Conservation (phyloP, 92 coral and sea anemone genomes). For the Epizoanthus illoricatus region DNA sequence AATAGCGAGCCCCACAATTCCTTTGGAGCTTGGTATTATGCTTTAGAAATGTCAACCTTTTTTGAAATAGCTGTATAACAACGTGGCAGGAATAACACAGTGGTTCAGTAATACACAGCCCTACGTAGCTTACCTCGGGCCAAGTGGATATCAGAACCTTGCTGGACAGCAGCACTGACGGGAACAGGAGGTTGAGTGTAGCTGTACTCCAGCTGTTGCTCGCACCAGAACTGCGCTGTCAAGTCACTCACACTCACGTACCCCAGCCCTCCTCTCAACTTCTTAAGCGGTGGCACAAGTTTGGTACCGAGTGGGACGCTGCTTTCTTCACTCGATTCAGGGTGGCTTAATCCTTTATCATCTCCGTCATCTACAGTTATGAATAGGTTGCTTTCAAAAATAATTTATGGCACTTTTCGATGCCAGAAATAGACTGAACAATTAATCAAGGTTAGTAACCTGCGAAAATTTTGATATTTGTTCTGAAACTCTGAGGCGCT, state of each 20-base stretch:
- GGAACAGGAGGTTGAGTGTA: constrained; percentile 46
- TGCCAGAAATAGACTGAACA: too few species aligned
- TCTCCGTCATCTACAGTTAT: not conserved
- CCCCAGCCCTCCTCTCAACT: constrained; percentile 50
- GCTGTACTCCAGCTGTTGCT: constrained; percentile 70
- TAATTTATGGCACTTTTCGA: too few species aligned
- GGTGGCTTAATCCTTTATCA: not conserved
- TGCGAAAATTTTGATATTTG: too few species aligned
- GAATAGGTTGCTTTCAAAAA: too few species aligned
- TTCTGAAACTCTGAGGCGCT: too few species aligned
- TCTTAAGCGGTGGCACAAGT: constrained; percentile 42
- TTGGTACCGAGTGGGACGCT: not conserved
- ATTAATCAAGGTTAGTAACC: too few species aligned
- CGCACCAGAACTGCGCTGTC: constrained; percentile 69
- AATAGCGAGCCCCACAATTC: too few species aligned
- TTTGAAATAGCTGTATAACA: too few species aligned
- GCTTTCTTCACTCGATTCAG: not conserved
- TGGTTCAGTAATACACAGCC: too few species aligned
- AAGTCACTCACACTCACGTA: constrained; percentile 67
- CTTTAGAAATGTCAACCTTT: too few species aligned
- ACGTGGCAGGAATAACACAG: too few species aligned
- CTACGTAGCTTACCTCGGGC: constrained; percentile 53
- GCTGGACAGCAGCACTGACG: constrained; percentile 35
- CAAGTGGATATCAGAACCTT: constrained; percentile 59
- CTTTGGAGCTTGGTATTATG: too few species aligned